These are phyloP conservation scores for Rhinoraja longicauda DNA, from an alignment of 2,797 vertebrate genomes.

Conservation along the genomic window DNA sequence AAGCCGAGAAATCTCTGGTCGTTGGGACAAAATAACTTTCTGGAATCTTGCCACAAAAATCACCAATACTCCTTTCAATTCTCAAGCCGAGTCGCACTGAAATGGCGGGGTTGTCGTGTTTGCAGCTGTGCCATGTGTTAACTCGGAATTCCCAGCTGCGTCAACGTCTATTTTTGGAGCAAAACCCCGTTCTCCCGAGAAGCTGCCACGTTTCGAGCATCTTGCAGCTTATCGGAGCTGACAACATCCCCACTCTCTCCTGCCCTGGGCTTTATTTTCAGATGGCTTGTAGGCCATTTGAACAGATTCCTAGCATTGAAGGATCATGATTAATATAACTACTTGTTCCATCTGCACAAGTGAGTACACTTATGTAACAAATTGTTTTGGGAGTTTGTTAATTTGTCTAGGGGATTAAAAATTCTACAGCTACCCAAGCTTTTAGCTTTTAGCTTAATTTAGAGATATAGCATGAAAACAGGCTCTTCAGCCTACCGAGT, in stretches of 20 bases:
- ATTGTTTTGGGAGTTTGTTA: not conserved
- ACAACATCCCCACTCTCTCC: not conserved
- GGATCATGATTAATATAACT: not conserved
- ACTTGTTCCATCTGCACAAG: not conserved
- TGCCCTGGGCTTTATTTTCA: not conserved
- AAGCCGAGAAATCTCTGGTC: not conserved
- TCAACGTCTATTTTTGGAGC: no score
- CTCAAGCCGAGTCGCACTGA: not conserved
- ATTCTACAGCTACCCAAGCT: not conserved
- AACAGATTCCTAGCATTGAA: not conserved
- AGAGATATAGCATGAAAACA: no score
- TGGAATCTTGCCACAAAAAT: not conserved
- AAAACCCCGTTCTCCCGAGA: not conserved
- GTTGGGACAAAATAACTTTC: not conserved
- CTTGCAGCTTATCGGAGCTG: not conserved
- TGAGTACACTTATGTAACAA: not conserved
- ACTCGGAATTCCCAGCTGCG: conserved; percentile 21
- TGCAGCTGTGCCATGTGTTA: conserved; percentile 19
- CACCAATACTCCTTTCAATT: not conserved
- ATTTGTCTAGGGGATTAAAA: not conserved
- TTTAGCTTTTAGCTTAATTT: no score
- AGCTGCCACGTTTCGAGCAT: not conserved
- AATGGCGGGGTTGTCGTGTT: not conserved
- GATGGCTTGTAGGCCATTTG: not conserved
- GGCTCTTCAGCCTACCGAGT: no score